Base-by-base conservation (phyloP, 2,888 invertebrate species). In the Helicoverpa assulta region DNA sequence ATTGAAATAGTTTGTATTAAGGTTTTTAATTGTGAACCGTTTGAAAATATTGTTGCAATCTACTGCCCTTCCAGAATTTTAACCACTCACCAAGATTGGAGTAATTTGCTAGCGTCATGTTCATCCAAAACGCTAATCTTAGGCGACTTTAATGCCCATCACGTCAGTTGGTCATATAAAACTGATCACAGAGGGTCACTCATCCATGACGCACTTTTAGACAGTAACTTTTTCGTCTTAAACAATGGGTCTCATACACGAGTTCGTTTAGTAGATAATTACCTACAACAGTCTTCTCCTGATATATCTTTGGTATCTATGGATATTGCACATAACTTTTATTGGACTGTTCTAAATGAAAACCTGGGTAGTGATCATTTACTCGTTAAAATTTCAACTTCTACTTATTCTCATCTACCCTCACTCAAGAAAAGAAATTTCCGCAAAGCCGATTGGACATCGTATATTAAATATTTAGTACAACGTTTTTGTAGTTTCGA, bases 91-190 rank as follows among this genome's bases (percentile, higher is more conserved):
- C 52, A 59, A 4, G 58, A 59, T 29, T 66, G 66, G 66, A 43
- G 53, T 29, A 19, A 4, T 21, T 0, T 65, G 1, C 57, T 57
- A n/a, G 37, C 37, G n/a, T 21, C 51, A 14, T 57, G 56, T 50
- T 6, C 58, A 19, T 53, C 37, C 12, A 52, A 58, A n/a, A 57
- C 64, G 2, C 37, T 65, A 52, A 65, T 52, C 3, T 7, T 64
- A 4, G 64, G 64, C 19, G 57, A 65, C 16, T 66, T 66, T 54
- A 66, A 66, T 29, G 66, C 59, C 18, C 66, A 59, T 37, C 66
- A 59, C n/a, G 8, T 33, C 18, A 59, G 53, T 29, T 66, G 59
- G 66, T 66, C 59, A 2, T 59, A 66, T n/a, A 59, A 66, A 53
- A 66, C 58, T 43, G 59, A 66, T 12, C 43, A 14, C 43, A 59